Percentiles rank a stretch among this genome's conserved stretches.
Conservation (phyloP, 2,888 invertebrate species). For the Noctuana brunneofusca region DNA sequence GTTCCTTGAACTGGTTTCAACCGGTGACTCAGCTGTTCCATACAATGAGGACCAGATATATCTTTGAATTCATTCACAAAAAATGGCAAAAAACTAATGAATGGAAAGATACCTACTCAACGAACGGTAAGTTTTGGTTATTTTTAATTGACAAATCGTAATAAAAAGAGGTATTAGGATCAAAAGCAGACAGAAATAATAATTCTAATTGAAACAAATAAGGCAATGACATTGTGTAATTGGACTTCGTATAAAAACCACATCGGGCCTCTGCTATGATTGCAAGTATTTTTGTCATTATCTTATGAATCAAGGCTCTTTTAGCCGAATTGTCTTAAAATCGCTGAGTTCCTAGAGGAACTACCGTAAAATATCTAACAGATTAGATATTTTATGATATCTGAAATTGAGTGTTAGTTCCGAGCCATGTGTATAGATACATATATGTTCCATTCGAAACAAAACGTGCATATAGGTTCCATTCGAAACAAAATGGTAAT, state of each 20-base stretch:
- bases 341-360: no score
- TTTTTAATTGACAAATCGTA: conserved; percentile 13
- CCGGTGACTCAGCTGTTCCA: conserved; percentile 48
- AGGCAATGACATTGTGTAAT: conserved; percentile 2
- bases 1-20: conserved; percentile 54
- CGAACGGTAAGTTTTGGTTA: conserved; percentile 2
- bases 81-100: conserved; percentile 35
- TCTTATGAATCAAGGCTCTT: neutral
- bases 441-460: no score
- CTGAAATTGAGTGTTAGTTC: no score
- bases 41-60: conserved; percentile 38
- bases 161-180: conserved; percentile 30
- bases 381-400: no score
- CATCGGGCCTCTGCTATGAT: neutral
- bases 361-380: no score
- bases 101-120: conserved; percentile 24
- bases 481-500: no score
- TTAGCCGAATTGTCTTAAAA: no score
- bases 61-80: conserved; percentile 35
- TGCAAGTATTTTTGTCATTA: neutral
- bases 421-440: no score
- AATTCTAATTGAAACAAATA: conserved; percentile 1
- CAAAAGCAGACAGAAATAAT: neutral
- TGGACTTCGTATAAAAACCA: neutral
- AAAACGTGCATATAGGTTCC: no score